Evolutionary conservation across 2,888 invertebrate species (phyloP), one percentile per base, ranked within the genome.

Genomic region (Mantis religiosa): DNA sequence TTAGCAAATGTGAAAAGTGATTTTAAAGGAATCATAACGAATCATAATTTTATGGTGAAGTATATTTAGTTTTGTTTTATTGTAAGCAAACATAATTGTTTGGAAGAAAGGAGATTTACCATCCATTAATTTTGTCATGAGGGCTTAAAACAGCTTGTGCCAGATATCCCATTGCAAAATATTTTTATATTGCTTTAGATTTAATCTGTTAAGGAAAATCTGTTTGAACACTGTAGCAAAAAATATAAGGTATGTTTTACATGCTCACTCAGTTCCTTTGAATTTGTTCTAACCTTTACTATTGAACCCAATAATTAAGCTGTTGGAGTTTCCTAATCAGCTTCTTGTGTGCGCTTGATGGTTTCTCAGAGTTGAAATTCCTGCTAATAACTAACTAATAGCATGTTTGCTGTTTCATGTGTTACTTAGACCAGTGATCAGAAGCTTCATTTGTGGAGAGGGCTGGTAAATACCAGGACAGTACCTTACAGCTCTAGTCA

Each of bases 381-480:
- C 30, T 82, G 47, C 30, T 88, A 54, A 54, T 90, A 89, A 89
- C 88, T 41, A 25, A 88, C 87, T 90, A 90, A 90, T 89, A 88
- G 90, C 90, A 90, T 90, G 90, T 90, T 87, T 90, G 90, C 89
- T 89, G 88, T 89, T 90, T 90, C 88, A 89, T 90, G 90, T 90
- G 90, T 90, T 89, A 87, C 90, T 89, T 90, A 90, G 90, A 90
- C 89, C 90, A 90, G 83, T 90, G 90, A 90, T 89, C 54, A 89
- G 83, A 85, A 85, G 47, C 89, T 84, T 47, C 85, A 82, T 89
- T 89, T 71, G 85, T 83, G 89, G 89, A 86, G 88, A 88, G 88
- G 83, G 54, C 90, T 88, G 87, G 83, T 88, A 87, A 71, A 87
- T 89, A 83, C 87, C 28, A 89, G 82, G 87, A 82, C 88, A 83